phyloP scores from a whole-genome alignment of 2,797 vertebrate genomes.

The Corythornis leucogaster region DNA sequence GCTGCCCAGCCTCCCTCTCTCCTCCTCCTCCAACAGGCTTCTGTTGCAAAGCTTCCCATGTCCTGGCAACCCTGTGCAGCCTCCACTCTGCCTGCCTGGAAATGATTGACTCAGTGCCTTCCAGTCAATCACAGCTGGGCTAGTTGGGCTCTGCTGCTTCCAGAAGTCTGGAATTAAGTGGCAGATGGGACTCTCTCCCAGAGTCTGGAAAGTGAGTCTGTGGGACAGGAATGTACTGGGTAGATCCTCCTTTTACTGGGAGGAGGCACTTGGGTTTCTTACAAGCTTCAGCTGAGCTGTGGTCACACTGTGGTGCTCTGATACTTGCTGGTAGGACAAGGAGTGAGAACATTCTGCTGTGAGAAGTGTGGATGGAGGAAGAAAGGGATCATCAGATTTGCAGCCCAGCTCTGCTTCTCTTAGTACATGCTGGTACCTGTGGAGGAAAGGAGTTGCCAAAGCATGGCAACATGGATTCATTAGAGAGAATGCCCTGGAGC shows the following conservation, averaged over 20 bases:
- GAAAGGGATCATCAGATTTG: not conserved
- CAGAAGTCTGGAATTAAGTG: not conserved
- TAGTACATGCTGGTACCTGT: not conserved
- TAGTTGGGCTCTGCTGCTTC: not conserved
- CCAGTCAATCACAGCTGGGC: not conserved
- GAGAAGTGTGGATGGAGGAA: not conserved
- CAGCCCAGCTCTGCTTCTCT: not conserved
- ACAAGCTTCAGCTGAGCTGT: not conserved
- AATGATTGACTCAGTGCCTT: not conserved
- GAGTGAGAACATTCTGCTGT: not conserved
- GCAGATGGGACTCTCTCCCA: not conserved
- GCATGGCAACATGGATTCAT: not conserved
- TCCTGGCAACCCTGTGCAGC: not conserved
- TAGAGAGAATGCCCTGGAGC: not conserved
- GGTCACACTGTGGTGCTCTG: not conserved
- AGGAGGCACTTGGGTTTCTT: not conserved
- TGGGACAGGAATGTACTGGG: not conserved
- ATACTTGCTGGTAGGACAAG: not conserved
- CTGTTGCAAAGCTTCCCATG: not conserved
- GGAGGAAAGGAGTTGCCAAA: not conserved
- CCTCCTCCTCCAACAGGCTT: not conserved
- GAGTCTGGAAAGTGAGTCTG: not conserved
- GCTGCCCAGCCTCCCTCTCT: not conserved
- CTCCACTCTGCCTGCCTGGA: not conserved
- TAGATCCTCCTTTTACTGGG: not conserved